Evolutionary conservation across 2,888 invertebrate genomes (phyloP), one percentile per base, ranked within the genome.

Genomic region (Sinohyriopsis cumingii): DNA sequence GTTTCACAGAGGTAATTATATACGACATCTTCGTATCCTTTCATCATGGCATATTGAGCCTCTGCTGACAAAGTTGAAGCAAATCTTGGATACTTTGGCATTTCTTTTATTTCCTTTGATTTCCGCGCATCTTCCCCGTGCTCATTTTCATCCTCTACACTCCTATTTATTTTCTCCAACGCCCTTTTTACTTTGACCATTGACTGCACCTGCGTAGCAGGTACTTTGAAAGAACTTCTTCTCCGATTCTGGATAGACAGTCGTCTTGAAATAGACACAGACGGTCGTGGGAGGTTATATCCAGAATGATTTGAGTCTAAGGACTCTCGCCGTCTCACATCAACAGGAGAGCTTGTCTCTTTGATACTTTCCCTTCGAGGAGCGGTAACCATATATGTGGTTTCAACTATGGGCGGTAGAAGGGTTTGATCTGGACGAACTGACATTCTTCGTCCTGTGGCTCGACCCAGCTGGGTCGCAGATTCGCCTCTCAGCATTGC

Each of bases 31-130:
- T 88, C 88, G 67, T 88, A 88, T 0, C 88, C 85, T 72, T 88
- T 88, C 82, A 88, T 80, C 74, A 86, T 83, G 63, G 88, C 86
- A 71, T 84, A 88, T 75, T 88, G 88, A 0, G 87, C 88, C 67
- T 87, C 87, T 5, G 84, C 77, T 0, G 88, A 88, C 56, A 88
- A 72, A 9, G 84, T 83, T 0, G 88, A 83, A 22, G 84, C 82
- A 72, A 88, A 88, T 20, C 88, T 73, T 0, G 88, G 84, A 25
- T 77, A 74, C 33, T 73, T 75, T 9, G 88, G 88, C 45, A 88
- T 66, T 60, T 82, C 76, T 62, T 81, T 78, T 56, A 82, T 82
- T 33, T 75, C 74, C 45, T 45, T 45, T 45, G 45, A 12, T 45
- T 45, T 45, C 24, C 75, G 76, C 63, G 69, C 75, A 7, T 69